Conservation (phyloP, 2,797 vertebrate genomes). For the Miopithecus talapoin region DNA sequence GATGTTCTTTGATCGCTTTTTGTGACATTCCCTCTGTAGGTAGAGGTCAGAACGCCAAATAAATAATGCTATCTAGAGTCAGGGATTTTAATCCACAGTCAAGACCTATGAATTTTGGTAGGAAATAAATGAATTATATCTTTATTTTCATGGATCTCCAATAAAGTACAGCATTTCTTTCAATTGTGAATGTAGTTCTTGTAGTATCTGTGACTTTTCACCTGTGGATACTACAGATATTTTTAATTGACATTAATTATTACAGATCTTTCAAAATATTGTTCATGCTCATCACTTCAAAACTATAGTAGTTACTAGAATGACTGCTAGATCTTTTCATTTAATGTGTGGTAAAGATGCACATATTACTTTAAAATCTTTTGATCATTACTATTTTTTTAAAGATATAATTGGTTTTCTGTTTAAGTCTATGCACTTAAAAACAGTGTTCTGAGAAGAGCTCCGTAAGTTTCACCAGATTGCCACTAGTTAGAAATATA, state of each 20-base stretch:
- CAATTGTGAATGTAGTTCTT: neutral
- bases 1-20: neutral
- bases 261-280: neutral
- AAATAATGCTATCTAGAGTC: neutral
- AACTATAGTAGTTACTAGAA: neutral
- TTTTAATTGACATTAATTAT: neutral
- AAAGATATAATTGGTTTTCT: neutral
- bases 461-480: neutral
- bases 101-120: neutral
- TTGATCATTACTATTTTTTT: neutral
- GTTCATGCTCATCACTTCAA: neutral
- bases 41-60: neutral
- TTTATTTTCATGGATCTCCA: slow-evolving; percentile 1
- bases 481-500: neutral
- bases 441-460: slow-evolving; percentile 4
- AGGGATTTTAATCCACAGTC: neutral
- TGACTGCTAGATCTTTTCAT: neutral
- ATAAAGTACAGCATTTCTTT: neutral
- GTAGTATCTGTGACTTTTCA: neutral
- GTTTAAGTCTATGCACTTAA: neutral
- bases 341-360: neutral
- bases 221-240: rapidly evolving
- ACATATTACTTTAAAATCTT: neutral
- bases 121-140: neutral
- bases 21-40: neutral